Base-by-base conservation (phyloP, 2,113 vertebrate species). In the Muntiacus muntjak region DNA sequence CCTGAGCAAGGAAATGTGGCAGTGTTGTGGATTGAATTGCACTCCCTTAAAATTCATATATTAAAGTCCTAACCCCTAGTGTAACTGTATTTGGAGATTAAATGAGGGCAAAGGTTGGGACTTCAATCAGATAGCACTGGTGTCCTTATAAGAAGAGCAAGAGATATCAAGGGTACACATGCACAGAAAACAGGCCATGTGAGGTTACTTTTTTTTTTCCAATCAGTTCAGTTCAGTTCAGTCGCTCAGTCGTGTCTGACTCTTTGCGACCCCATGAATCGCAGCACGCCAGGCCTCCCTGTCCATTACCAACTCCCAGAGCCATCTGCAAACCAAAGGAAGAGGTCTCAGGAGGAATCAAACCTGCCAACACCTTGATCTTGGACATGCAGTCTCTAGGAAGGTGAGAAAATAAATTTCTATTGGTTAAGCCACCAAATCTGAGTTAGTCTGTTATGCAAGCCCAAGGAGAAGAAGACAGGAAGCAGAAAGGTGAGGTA, bases 141-240 rank as follows among this genome's bases (percentile, higher is more conserved):
- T 62, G 6, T 58, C 12, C 9, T 84, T 28, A 43, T 12, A 14
- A 50, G 33, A 57, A 81, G 21, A 89, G 25, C 14, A 71, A 60
- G 26, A 28, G 17, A 52, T 1, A 30, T 1, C 9, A 90, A 23
- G 15, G 10, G 36, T 28, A 23, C 2, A 45, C 8, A 30, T 0
- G 58, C 5, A 55, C 33, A 67, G 30, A 79, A 47, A 95, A 83
- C 33, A 83, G 47, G 4, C 6, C 30, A 36, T 12, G 13, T 30
- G 55, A 28, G 6, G 40, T 89, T 47, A 50, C 1, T 14, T 14
- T 12, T 40, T 23, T n/a, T 71, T 36, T 71, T 11, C 12, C 47
- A 50, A 14, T 50, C 47, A 50, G 47, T 50, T 50, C 12, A 50
- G 47, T 11, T 47, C 47, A 47, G 47, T 14, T 50, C 47, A 50